These are phyloP conservation scores for Heliothis peltigera DNA, from an alignment of 2,888 invertebrate genomes.

Conservation along the genomic window DNA sequence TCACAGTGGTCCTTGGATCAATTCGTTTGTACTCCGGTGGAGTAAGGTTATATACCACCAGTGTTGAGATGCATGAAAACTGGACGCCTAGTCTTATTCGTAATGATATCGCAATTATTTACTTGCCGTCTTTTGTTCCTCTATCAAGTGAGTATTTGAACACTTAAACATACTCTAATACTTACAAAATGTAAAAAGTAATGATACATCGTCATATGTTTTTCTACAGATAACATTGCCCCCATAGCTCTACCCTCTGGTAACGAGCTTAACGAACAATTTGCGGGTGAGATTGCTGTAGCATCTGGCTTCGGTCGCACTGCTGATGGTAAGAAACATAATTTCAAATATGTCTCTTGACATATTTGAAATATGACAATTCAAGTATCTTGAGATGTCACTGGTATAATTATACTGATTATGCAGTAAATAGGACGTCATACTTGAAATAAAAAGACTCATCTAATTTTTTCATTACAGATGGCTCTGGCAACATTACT, in stretches of 20 bases:
- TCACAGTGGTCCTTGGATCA: slow-evolving; percentile 76
- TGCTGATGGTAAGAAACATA: slow-evolving; percentile 55
- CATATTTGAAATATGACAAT: no score
- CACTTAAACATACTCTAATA: no score
- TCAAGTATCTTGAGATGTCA: no score
- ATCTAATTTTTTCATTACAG: not conserved
- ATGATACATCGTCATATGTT: not conserved
- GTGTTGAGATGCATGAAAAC: slow-evolving; percentile 66
- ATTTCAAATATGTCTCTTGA: no score
- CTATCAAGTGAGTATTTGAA: slow-evolving; percentile 60
- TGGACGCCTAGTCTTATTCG: slow-evolving; percentile 68
- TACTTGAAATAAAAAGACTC: no score
- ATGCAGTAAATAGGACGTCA: no score
- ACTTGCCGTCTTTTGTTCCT: slow-evolving; percentile 53
- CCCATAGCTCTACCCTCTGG: slow-evolving; percentile 67
- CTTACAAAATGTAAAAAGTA: not conserved
- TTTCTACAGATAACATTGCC: slow-evolving; percentile 58
- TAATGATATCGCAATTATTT: slow-evolving; percentile 74
- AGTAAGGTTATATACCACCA: slow-evolving; percentile 62
- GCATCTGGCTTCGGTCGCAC: slow-evolving; percentile 72
- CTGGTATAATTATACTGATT: no score
- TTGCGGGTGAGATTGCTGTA: slow-evolving; percentile 57
- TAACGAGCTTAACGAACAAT: slow-evolving; percentile 55
- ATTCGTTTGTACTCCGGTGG: slow-evolving; percentile 72
- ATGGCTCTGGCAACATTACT: not conserved